Base-by-base conservation (phyloP, 2,113 vertebrate species). In the Spheniscus mendiculus region DNA sequence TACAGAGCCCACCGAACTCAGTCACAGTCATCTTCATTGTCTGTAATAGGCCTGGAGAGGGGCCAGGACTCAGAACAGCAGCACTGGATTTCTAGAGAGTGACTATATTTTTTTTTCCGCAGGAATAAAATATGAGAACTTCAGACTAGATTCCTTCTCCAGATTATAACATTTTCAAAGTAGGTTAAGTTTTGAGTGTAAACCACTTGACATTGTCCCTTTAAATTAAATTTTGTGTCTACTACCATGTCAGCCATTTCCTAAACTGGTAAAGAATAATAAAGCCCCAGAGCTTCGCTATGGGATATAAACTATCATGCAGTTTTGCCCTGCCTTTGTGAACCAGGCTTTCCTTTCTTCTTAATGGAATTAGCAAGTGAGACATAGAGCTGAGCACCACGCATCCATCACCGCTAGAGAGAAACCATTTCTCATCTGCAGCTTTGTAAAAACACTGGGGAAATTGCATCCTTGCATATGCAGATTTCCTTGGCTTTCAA, bases 361-460 rank as follows among this genome's bases (percentile, higher is more conserved):
- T 87, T 83, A 73, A 76, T 92, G 89, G 69, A 90, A 93, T 95
- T 94, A 96, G 66, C 72, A 59, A 96, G 83, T 88, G 89, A 95
- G 67, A 82, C 82, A 80, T 25, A 74, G 80, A 81, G 65, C 90
- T 61, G 90, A 85, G 38, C 83, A 61, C 52, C 23, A 0, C 1
- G 3, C 72, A 86, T 34, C 88, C 80, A 65, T 76, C 65, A 69
- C 34, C 65, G 80, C 74, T 47, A 92, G 77, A 93, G 45, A 89
- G 49, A 79, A 93, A 82, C 65, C 69, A 10, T 91, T 96, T 91
- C 92, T 96, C 89, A 61, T 84, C 83, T 53, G 45, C 61, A 82
- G 89, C 77, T 74, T 93, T 85, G 58, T 87, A 16, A 87, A 92
- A 90, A 25, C 0, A 1, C 67, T 23, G 53, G 44, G 66, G 27